Conservation (phyloP, 2,113 vertebrate genomes). For the Pelecanoides urinatrix region DNA sequence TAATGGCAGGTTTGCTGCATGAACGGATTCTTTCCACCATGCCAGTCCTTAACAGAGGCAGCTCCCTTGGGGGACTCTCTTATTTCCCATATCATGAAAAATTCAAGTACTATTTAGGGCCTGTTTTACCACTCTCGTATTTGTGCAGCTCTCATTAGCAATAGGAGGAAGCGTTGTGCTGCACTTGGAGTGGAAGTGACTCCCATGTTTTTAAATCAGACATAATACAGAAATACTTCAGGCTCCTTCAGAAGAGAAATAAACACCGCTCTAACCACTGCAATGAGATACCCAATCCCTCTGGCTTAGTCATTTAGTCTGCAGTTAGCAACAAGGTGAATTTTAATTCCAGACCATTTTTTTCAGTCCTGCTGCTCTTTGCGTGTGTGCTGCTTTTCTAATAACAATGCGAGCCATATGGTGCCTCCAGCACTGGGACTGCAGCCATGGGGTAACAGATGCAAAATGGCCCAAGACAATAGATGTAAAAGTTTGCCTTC, state of each 20-base stretch:
- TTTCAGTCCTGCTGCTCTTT: slow-evolving; percentile 17
- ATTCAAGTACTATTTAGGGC: background rate
- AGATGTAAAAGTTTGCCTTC: slow-evolving; percentile 32
- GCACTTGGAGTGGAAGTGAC: background rate
- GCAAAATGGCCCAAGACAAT: slow-evolving; percentile 53
- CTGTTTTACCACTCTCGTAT: background rate
- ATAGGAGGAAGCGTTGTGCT: background rate
- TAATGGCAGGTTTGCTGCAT: background rate
- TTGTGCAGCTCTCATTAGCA: background rate
- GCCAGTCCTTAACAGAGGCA: background rate
- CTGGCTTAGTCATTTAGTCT: background rate
- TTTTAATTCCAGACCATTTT: slow-evolving; percentile 34
- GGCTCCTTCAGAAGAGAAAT: background rate
- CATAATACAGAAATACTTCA: background rate
- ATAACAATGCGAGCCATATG: slow-evolving; percentile 43
- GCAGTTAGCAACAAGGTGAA: slow-evolving; percentile 45
- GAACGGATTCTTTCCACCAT: background rate
- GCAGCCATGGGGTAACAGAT: slow-evolving; percentile 57
- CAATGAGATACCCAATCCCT: background rate
- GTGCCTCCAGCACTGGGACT: slow-evolving; percentile 34
- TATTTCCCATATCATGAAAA: background rate
- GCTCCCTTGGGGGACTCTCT: background rate
- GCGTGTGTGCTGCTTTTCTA: background rate
- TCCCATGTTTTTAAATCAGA: background rate
- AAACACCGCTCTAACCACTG: background rate